Evolutionary conservation across 2,888 invertebrate genomes (phyloP), one percentile per base, ranked within the genome.

Genomic region (Synergus japonicus): DNA sequence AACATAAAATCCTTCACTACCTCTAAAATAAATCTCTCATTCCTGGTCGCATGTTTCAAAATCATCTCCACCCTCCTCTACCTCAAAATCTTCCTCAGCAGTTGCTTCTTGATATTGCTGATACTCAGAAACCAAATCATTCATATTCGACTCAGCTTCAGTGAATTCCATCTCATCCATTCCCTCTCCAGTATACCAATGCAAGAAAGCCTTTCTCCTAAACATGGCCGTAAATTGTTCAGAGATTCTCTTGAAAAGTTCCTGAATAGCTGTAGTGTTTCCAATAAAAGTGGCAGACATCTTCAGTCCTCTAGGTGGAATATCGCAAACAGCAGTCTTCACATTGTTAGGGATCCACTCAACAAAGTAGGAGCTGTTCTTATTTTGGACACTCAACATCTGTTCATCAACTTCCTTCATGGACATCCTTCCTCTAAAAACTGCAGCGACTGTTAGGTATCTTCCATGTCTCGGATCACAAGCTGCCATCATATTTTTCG

Each of bases 111-210:
- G 98, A 93, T 98, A 98, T 93, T 98, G 98, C 93, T 98, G 98
- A 93, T 98, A 98, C 92, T 98, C 98, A 3, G 97, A 97, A n/a
- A 97, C 97, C 92, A 97, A 93, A 91, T 97, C 97, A 91, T 97
- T 98, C 95, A 99, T 98, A 94, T 99, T 99, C 89, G 97, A 97
- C 93, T 98, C 98, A 0, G 98, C 98, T 91, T 99, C 98, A 80
- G 97, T 98, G 94, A 98, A 98, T 93, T 98, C 98, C 98, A 98
- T 98, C 93, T 98, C 98, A 93, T 98, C 98, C 98, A 98, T 98
- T 80, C 98, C 98, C 93, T 98, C 98, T 78, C 98, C 98, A 22
- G 98, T 98, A 94, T 98, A 98, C 98, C 98, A 98, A 94, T 98
- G 98, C 93, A 98, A 95, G 96, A 98, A 98, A 91, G 98, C 98